Evolutionary conservation across 1,140 invertebrate genomes (phyloP), one percentile per base, ranked within the genome.

Genomic region (Pemphigus obesinymphae): DNA sequence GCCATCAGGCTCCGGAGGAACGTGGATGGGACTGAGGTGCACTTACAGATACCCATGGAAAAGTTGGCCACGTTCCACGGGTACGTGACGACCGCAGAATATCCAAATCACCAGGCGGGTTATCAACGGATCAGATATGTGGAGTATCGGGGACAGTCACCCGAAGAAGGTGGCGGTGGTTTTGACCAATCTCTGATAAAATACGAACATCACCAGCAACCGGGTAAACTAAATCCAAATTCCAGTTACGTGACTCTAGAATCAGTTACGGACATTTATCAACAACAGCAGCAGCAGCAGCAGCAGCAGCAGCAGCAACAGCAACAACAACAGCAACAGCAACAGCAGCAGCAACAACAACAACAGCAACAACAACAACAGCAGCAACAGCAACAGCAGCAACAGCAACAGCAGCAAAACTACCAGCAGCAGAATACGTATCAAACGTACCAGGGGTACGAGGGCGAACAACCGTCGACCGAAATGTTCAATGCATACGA

Each of bases 201-300:
- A 70, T 82, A 82, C 40, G 61, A 76, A 17, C 70, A 82, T n/a
- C 83, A 82, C 2, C 82, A 83, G 43, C 82, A 72, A 4, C 66
- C 20, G 15, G 17, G 2, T 23, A 75, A 43, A 66, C 26, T 78
- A 15, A 70, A 63, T n/a, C 26, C 50, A 17, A 66, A 70, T 43
- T 40, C 61, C n/a, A 61, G 37, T 40, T 53, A 61, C 2, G 78
- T 61, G 10, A 61, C 78, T 10, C 20, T 81, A 43, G 45, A 61
- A 26, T 58, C 53, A 50, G 66, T 45, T 4, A 37, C 68, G 20
- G 45, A 66, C 37, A 48, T n/a, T 31, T 75, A 66, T 70, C 81
- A 50, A 29, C 72, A 53, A 17, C 58, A 68, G 17, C 80, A 82
- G 50, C 50, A 58, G 34, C 66, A 75, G 4, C 82, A 70, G 43